Evolutionary conservation across 1,140 invertebrate species (phyloP).

Genomic region (Agrypnia vestita): DNA sequence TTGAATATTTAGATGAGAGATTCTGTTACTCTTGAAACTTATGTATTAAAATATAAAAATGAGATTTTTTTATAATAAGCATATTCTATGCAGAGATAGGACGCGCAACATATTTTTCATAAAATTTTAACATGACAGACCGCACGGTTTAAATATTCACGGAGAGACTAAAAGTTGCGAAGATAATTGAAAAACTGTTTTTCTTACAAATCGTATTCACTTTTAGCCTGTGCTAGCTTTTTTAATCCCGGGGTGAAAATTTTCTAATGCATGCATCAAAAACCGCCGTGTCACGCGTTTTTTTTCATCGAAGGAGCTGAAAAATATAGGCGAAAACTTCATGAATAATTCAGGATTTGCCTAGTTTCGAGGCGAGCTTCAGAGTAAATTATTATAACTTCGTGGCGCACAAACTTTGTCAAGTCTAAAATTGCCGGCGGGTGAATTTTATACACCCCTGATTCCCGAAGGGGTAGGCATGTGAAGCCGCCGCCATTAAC

Average conservation of each 20-base stretch:
- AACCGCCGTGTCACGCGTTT: background rate
- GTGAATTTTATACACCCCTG: background rate
- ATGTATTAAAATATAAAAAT: too few species aligned
- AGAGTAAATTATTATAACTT: constrained; percentile 8
- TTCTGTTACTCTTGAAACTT: too few species aligned
- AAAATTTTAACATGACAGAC: too few species aligned
- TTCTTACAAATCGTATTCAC: too few species aligned
- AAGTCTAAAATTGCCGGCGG: background rate
- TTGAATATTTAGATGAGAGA: too few species aligned
- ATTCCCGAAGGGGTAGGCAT: background rate
- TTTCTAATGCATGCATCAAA: constrained; percentile 12
- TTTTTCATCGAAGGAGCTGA: background rate
- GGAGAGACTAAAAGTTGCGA: too few species aligned
- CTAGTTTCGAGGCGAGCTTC: background rate
- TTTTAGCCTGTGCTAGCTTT: too few species aligned
- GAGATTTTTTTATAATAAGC: too few species aligned
- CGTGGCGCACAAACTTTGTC: background rate
- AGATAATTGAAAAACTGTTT: too few species aligned
- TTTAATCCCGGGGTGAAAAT: background rate
- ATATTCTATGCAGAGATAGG: too few species aligned
- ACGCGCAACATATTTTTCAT: too few species aligned
- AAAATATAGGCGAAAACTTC: background rate
- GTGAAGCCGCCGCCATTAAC: background rate
- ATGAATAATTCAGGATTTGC: constrained; percentile 10
- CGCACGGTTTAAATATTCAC: too few species aligned